phyloP scores from a whole-genome alignment of 1,140 invertebrate genomes.

The Lepidotrigona ventralis region DNA sequence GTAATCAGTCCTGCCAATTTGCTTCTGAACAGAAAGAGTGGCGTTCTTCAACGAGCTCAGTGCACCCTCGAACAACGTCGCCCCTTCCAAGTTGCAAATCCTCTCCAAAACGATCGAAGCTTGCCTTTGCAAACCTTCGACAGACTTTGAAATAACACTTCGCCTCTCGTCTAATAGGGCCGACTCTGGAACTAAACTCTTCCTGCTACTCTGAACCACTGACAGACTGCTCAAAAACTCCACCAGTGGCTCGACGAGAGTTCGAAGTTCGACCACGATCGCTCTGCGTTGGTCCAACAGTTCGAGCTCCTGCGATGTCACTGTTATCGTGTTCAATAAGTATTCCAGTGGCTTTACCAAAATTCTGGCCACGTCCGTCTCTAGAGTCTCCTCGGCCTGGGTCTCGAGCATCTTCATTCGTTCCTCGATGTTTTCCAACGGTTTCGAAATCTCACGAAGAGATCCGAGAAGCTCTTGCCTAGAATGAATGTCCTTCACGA shows the following conservation, averaged over 20 bases:
- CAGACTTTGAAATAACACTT: conserved; percentile 67
- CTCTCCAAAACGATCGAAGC: conserved; percentile 32
- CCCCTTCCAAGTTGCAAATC: conserved; percentile 33
- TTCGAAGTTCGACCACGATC: conserved; percentile 50
- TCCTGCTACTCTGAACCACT: conserved; percentile 66
- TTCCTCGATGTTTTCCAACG: conserved; percentile 64
- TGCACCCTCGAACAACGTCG: conserved; percentile 30
- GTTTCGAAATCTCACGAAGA: conserved; percentile 65
- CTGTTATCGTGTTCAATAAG: conserved; percentile 43
- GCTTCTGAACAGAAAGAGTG: conserved; percentile 59
- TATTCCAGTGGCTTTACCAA: conserved; percentile 57
- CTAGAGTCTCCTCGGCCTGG: conserved; percentile 60
- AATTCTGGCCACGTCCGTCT: conserved; percentile 67
- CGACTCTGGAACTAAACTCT: conserved; percentile 59
- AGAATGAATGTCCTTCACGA: conserved; percentile 58
- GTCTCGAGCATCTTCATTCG: conserved; percentile 61
- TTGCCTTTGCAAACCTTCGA: conserved; percentile 61
- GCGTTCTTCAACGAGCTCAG: conserved; percentile 55
- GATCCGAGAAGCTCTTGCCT: conserved; percentile 62
- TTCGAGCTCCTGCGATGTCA: conserved; percentile 25
- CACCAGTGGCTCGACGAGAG: conserved; percentile 65
- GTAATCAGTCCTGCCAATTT: conserved; percentile 68
- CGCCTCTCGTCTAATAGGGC: conserved; percentile 64
- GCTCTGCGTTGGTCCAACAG: conserved; percentile 49
- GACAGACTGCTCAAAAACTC: conserved; percentile 70